Evolutionary conservation across 2,888 invertebrate genomes (phyloP).

Genomic region (Adelphocoris suturalis): DNA sequence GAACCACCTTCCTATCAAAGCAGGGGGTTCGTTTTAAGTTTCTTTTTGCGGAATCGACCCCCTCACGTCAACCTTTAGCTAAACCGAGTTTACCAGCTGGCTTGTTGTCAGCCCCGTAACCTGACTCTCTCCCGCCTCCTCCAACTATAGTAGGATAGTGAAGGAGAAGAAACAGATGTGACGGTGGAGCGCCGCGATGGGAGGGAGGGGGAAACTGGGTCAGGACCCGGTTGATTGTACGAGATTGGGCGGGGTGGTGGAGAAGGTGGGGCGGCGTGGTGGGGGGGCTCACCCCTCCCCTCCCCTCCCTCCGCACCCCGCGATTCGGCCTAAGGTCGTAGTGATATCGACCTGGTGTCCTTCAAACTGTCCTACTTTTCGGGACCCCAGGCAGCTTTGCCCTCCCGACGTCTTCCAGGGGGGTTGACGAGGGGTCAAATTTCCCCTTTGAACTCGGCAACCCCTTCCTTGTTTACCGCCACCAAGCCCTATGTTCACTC

Average conservation of each 20-base stretch:
- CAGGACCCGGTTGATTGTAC: slow-evolving; percentile 37
- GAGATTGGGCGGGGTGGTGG: neutral
- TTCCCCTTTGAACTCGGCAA: slow-evolving; percentile 18
- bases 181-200: neutral
- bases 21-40: too few relatives aligned
- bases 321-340: slow-evolving; percentile 58
- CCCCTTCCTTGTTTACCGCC: neutral
- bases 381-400: slow-evolving; percentile 16
- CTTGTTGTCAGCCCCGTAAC: slow-evolving; percentile 14
- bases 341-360: slow-evolving; percentile 67
- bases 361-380: slow-evolving; percentile 65
- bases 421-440: neutral
- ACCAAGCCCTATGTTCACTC: neutral
- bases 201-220: slow-evolving; percentile 21
- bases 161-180: slow-evolving; percentile 17
- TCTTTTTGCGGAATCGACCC: too few relatives aligned
- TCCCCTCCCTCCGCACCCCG: neutral
- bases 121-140: slow-evolving; percentile 39
- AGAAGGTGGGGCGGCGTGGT: neutral
- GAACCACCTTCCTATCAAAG: too few relatives aligned
- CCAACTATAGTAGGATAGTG: slow-evolving; percentile 13
- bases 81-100: slow-evolving; percentile 9
- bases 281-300: slow-evolving; percentile 2
- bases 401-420: neutral
- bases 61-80: too few relatives aligned